Percentiles rank a stretch among this genome's conserved stretches.
These are phyloP conservation scores for Tipula confusa DNA, from an alignment of 2,888 invertebrate species.

Conservation along the genomic window DNA sequence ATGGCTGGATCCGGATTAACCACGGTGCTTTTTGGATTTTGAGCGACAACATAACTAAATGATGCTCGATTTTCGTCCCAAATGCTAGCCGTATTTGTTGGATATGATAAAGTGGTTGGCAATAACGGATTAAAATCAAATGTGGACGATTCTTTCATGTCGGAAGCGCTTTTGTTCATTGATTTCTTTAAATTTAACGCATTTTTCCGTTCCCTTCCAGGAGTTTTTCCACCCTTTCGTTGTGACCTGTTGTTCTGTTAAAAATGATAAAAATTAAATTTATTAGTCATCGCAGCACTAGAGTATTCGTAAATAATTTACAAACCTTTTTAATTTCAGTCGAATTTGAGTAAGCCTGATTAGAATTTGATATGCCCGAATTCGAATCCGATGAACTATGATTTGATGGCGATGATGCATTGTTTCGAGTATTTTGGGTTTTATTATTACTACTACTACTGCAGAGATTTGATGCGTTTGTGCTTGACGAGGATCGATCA, in stretches of 20 bases:
- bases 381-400: conserved; percentile 30
- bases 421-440: conserved; percentile 13
- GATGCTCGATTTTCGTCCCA: conserved; percentile 38
- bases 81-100: conserved; percentile 31
- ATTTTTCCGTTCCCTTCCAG: conserved; percentile 47
- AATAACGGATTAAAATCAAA: conserved; percentile 37
- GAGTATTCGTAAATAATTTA: neutral
- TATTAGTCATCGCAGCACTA: neutral
- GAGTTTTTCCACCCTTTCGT: conserved; percentile 47
- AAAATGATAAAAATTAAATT: neutral
- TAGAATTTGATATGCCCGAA: neutral
- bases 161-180: conserved; percentile 36
- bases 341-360: neutral
- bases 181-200: conserved; percentile 36
- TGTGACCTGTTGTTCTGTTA: conserved; percentile 30
- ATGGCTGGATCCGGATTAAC: neutral
- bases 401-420: conserved; percentile 28
- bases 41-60: conserved; percentile 40
- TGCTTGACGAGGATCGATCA: neutral
- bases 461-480: neutral
- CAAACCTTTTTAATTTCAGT: conserved; percentile 26
- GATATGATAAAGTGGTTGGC: neutral
- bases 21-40: conserved; percentile 33
- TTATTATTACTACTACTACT: neutral
- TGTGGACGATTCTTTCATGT: conserved; percentile 38